Conservation (phyloP, 2,113 vertebrate genomes). For the Rhodinocichla rosea region DNA sequence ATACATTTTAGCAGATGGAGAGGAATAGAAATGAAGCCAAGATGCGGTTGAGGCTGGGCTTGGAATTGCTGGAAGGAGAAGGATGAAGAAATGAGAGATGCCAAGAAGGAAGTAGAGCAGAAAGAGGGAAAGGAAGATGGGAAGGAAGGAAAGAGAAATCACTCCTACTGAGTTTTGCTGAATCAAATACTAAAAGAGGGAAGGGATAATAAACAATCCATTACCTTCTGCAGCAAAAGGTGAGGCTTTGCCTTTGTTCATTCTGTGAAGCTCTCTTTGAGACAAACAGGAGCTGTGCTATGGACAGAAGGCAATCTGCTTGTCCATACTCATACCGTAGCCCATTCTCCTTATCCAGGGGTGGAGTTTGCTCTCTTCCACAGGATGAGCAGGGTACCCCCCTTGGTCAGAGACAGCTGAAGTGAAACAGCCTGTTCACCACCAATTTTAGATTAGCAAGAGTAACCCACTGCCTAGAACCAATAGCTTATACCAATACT, state of each 20-base stretch:
- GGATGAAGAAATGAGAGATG: neutral
- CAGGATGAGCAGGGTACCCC: neutral
- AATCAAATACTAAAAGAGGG: neutral
- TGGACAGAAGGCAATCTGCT: neutral
- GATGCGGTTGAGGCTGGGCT: neutral
- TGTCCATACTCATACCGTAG: rapidly evolving
- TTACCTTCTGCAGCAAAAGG: neutral
- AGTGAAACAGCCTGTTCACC: neutral
- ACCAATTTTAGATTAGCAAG: neutral
- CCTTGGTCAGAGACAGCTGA: neutral
- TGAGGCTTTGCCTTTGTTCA: neutral
- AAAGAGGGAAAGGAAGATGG: neutral
- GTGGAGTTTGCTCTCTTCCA: neutral
- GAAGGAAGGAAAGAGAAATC: neutral
- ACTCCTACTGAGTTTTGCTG: neutral
- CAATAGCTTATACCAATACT: neutral
- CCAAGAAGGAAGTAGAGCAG: slow-evolving; percentile 47
- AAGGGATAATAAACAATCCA: neutral
- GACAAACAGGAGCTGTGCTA: neutral
- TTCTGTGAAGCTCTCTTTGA: neutral
- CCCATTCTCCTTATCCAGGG: neutral
- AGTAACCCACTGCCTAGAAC: neutral
- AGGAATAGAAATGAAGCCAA: slow-evolving; percentile 33
- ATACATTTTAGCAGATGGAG: slow-evolving; percentile 35
- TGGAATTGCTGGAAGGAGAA: slow-evolving; percentile 9